Base-by-base conservation (phyloP, 2,888 invertebrate genomes). In the Diaperis boleti region DNA sequence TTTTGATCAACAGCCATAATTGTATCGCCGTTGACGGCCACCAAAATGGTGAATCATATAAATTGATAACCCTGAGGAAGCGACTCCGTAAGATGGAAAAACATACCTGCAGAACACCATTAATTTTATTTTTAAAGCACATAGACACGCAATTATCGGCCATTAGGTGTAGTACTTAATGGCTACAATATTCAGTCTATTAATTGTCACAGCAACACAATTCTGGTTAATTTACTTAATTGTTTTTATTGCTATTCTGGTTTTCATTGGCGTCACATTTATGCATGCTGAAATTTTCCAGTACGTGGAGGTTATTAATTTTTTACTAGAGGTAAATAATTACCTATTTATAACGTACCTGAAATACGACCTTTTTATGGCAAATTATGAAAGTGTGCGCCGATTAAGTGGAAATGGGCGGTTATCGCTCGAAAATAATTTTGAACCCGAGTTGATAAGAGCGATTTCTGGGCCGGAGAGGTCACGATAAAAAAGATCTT, bases 181-280 rank as follows among this genome's bases (percentile, higher is more conserved):
- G 26, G 26, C 26, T 26, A 26, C 26, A 26, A 26, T 26, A 26
- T 26, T 26, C 26, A 26, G 26, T 7, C 13, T 20, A 31, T 31
- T 42, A 54, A 29, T 41, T 42, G 54, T 54, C 41, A 17, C 29
- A 15, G 13, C 35, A 39, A 15, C 31, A 42, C 31, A 8, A 42
- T 52, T 52, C 52, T 10, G 20, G 26, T 39, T 39, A 52, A 42
- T 54, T 42, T 54, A 54, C 29, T 26, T 54, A 54, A 31, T 54
- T 41, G 29, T 39, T 54, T 54, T 50, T 37, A 50, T 37, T 52
- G 52, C 35, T 20, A 52, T 55, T 55, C 55, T 55, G 55, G 56
- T 45, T 45, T 52, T 35, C 13, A 45, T 56, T 56, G 35, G 35
- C 56, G 56, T 56, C 56, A 56, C 11, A 54, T 55, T 42, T 56